A percentile compares a stretch with the other conserved stretches of the same genome.
Conservation (phyloP, 2,113 vertebrate genomes). For the Thunnus maccoyii region DNA sequence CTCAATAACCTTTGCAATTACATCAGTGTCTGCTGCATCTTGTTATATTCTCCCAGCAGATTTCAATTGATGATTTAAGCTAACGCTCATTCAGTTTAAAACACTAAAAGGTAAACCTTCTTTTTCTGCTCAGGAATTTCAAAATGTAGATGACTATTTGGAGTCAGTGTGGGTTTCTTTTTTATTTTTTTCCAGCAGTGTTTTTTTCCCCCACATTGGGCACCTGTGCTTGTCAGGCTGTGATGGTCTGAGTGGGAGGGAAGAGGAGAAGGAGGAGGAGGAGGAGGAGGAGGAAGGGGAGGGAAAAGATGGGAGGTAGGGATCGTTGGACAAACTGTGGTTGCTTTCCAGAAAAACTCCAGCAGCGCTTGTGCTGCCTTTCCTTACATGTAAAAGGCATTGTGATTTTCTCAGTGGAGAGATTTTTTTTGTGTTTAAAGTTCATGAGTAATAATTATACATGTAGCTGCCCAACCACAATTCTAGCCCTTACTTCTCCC, state of each 20-base stretch:
- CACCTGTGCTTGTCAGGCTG: conserved; percentile 82
- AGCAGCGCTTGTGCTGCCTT: conserved; percentile 76
- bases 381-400: conserved; percentile 77
- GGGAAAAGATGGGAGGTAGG: conserved; percentile 52
- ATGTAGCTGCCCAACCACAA: conserved; percentile 87
- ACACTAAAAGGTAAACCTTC: conserved; percentile 45
- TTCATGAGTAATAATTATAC: conserved; percentile 76
- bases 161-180: conserved; percentile 44
- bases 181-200: conserved; percentile 52
- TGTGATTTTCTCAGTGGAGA: conserved; percentile 81
- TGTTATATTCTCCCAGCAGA: conserved; percentile 23
- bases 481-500: conserved; percentile 88
- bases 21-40: conserved; percentile 24
- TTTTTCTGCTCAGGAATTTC: conserved; percentile 19
- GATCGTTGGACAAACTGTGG: conserved; percentile 77
- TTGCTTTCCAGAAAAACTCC: conserved; percentile 71
- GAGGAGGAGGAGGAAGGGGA: background rate
- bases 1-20: background rate
- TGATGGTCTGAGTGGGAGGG: conserved; percentile 53
- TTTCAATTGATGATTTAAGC: no score
- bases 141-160: conserved; percentile 61
- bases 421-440: conserved; percentile 68
- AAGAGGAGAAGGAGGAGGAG: background rate
- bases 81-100: conserved; percentile 17
- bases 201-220: conserved; percentile 47